These are phyloP conservation scores for Muricea muricata DNA, from an alignment of 92 coral and sea anemone genomes.

Conservation along the genomic window DNA sequence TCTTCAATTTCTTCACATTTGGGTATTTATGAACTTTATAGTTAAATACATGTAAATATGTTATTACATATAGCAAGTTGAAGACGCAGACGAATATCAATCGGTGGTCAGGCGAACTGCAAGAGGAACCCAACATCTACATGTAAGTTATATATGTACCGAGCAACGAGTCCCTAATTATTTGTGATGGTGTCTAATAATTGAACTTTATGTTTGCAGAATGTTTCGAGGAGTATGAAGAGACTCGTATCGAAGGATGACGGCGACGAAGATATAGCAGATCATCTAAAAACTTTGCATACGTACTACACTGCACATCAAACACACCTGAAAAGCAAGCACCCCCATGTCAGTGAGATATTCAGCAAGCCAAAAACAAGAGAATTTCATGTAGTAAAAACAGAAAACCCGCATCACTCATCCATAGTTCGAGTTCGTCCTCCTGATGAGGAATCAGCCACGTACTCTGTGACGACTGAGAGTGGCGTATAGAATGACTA, in stretches of 20 bases:
- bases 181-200: neutral
- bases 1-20: too few species aligned
- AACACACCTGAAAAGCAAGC: neutral
- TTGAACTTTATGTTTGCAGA: neutral
- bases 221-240: neutral
- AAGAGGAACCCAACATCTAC: slow-evolving; percentile 14
- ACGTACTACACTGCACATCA: neutral
- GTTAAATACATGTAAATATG: too few species aligned
- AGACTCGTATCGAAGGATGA: slow-evolving; percentile 1
- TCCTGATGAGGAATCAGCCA: neutral
- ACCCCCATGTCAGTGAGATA: slow-evolving; percentile 9
- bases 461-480: slow-evolving; percentile 23
- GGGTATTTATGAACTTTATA: too few species aligned
- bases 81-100: neutral
- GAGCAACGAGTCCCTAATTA: too few species aligned
- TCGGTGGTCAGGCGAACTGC: neutral
- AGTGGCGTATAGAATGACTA: slow-evolving; percentile 11
- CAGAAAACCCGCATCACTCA: slow-evolving; percentile 29
- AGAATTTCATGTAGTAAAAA: slow-evolving; percentile 8
- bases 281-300: neutral
- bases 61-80: neutral
- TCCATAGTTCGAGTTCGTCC: slow-evolving; percentile 31
- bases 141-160: neutral
- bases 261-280: neutral
- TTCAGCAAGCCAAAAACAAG: neutral